Evolutionary conservation across 2,113 vertebrate species (phyloP), one percentile per base, ranked within the genome.

Genomic region (Nothobranchius kuhntae): DNA sequence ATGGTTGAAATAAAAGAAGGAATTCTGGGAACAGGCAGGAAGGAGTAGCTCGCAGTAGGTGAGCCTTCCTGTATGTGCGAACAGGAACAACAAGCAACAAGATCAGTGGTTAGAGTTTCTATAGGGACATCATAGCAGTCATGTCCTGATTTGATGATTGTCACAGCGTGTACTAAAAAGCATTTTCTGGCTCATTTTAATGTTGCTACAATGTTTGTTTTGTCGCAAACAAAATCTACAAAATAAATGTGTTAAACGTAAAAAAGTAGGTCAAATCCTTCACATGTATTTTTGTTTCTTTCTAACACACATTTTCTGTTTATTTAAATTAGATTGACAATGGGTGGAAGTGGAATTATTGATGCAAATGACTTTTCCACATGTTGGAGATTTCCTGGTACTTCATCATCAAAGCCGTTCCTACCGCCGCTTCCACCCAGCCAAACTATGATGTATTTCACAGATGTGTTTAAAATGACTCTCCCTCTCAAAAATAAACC

Each of bases 21-120:
- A 80, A 87, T 89, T 81, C 71, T 66, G 75, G 68, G 61, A 63
- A 73, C 61, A 59, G 62, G 66, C 13, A 44, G 44, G 52, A 77
- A 50, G 44, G 51, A 76, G 48, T 51, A 26, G 17, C 59, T 62
- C 73, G 57, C 56, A 65, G 61, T 59, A 68, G 69, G 65, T 50
- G 30, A 63, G 61, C n/a, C 17, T 30, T 51, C 17, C 38, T 44
- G 24, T 17, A 60, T 61, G 13, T 8, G 75, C 1, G 42, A 40
- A 68, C 12, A 42, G 51, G 61, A 64, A 48, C 69, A 44, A 44
- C 70, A 21, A 71, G 53, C 9, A 75, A 66, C 24, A 65, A 53
- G 72, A 77, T 44, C 46, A 26, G 6, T 13, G 40, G 40, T 42
- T 7, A 7, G 40, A 42, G 2, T 30, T 30, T 30, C 30, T 30